phyloP scores from a whole-genome alignment of 2,113 vertebrate genomes.

The Ivindomyrus marchei region DNA sequence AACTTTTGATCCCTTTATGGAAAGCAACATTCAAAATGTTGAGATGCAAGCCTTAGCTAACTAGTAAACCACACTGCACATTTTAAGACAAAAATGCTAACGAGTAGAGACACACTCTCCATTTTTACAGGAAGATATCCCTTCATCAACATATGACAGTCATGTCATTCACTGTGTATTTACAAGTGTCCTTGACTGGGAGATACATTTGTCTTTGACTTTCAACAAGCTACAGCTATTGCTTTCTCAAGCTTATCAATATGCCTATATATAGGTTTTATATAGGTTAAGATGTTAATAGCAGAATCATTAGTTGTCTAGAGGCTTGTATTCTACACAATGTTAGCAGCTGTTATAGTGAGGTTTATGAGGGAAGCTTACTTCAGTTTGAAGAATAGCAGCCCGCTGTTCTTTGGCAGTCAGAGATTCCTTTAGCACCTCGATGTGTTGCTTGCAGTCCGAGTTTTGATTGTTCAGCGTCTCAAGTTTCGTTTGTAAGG shows the following conservation, averaged over 20 bases:
- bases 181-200: background rate
- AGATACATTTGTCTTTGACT: background rate
- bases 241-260: background rate
- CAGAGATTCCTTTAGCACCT: slow-evolving; percentile 86
- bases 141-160: background rate
- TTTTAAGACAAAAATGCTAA: background rate
- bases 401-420: slow-evolving; percentile 22
- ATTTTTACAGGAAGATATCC: background rate
- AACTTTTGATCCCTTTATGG: background rate
- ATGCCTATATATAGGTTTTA: background rate
- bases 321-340: background rate
- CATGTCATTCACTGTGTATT: background rate
- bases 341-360: background rate
- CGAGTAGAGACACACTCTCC: background rate
- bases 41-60: background rate
- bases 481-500: slow-evolving; percentile 96
- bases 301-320: background rate
- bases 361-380: background rate
- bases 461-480: slow-evolving; percentile 98
- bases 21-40: background rate
- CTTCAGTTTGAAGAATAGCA: slow-evolving; percentile 18
- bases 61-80: background rate
- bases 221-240: background rate
- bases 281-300: background rate
- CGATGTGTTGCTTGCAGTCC: slow-evolving; percentile 97